These are phyloP conservation scores for Apis florea DNA, from an alignment of 1,140 invertebrate species.

Conservation along the genomic window DNA sequence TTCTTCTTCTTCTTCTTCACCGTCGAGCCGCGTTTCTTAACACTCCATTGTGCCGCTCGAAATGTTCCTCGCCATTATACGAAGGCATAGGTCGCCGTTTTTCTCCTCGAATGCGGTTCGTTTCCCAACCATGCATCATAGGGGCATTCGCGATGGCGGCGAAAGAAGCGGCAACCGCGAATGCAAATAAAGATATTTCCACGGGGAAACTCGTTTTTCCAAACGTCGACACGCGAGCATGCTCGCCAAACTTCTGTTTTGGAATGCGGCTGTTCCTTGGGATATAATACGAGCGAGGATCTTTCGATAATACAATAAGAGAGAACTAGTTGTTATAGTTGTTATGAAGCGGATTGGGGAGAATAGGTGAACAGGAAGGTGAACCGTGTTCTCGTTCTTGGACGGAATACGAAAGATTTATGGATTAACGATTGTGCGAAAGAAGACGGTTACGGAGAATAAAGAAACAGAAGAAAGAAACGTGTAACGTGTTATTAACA, in stretches of 20 bases:
- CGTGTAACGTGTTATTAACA: neutral
- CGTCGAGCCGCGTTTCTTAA: conserved; percentile 32
- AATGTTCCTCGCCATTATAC: neutral
- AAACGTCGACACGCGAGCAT: neutral
- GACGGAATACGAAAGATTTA: neutral
- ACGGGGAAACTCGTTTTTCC: neutral
- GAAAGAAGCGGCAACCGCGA: conserved; percentile 11
- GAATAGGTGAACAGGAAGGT: conserved; percentile 1
- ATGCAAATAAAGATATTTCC: conserved; percentile 14
- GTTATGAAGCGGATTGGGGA: neutral
- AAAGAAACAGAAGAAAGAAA: neutral
- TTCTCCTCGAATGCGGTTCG: conserved; percentile 18
- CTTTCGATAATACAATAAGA: neutral
- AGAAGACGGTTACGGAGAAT: neutral
- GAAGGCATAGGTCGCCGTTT: neutral
- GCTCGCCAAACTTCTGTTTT: neutral
- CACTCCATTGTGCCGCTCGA: conserved; percentile 29
- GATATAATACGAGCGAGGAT: no score
- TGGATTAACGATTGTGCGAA: conserved; percentile 22
- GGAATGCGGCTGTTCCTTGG: no score
- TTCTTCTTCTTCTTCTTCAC: conserved; percentile 20
- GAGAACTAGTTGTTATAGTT: neutral
- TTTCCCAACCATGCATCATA: conserved; percentile 23
- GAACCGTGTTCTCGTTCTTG: neutral
- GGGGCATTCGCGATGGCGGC: neutral